A percentile compares a stretch with the other conserved stretches of the same genome.
These are phyloP conservation scores for Baronia brevicornis DNA, from an alignment of 2,888 invertebrate species.

Conservation along the genomic window DNA sequence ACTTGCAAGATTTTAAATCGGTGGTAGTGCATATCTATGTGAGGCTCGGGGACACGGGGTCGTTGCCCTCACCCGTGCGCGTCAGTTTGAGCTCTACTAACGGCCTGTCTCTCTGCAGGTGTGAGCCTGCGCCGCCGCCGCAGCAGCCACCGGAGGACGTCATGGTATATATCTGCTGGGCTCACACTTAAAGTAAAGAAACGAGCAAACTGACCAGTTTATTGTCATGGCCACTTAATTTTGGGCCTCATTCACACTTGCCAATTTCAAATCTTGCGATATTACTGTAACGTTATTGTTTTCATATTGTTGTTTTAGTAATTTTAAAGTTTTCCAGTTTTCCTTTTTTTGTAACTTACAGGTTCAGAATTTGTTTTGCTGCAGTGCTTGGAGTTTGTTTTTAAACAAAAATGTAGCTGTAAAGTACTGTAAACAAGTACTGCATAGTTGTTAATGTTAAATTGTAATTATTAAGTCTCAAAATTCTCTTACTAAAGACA, in stretches of 20 bases:
- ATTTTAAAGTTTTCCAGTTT: conserved; percentile 68
- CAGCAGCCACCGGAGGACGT: conserved; percentile 66
- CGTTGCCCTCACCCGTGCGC: conserved; percentile 31
- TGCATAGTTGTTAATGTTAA: conserved; percentile 67
- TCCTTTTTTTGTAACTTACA: conserved; percentile 69
- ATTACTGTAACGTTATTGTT: conserved; percentile 68
- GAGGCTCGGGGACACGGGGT: conserved; percentile 23
- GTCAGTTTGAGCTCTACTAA: conserved; percentile 72
- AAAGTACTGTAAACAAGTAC: conserved; percentile 76
- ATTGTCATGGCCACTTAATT: conserved; percentile 73
- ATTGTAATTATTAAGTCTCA: conserved; percentile 67
- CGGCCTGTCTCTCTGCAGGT: conserved; percentile 76
- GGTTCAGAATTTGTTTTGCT: conserved; percentile 75
- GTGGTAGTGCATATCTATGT: conserved; percentile 41
- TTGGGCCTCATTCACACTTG: conserved; percentile 71
- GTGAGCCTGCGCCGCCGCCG: conserved; percentile 74
- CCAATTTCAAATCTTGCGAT: conserved; percentile 74
- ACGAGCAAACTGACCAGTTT: conserved; percentile 69
- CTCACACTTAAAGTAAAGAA: conserved; percentile 73
- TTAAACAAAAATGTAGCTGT: conserved; percentile 71
- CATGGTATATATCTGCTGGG: conserved; percentile 73
- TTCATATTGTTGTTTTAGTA: conserved; percentile 61
- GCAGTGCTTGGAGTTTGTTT: conserved; percentile 77
- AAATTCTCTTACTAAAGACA: conserved; percentile 56
- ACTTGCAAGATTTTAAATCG: conserved; percentile 71